Evolutionary conservation across 2,797 vertebrate genomes (phyloP).

Genomic region (Leptatherina wallacei): DNA sequence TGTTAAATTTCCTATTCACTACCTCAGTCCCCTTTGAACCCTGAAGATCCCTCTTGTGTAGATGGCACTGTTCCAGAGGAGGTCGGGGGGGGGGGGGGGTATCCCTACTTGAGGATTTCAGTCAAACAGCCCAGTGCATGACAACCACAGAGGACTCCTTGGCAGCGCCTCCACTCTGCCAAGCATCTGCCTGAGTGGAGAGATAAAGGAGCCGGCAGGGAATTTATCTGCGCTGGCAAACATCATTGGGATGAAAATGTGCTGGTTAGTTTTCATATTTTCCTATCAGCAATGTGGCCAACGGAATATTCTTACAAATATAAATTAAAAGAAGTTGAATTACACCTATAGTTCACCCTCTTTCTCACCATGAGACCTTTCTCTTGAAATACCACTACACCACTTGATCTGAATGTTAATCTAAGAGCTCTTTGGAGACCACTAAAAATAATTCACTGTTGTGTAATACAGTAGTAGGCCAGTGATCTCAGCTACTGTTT

Average conservation of each 20-base stretch:
- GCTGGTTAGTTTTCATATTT: background rate
- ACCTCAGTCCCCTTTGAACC: constrained; percentile 32
- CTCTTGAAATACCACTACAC: constrained; percentile 10
- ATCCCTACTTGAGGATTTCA: constrained; percentile 43
- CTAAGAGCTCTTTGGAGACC: constrained; percentile 6
- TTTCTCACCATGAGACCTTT: background rate
- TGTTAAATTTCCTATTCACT: constrained; percentile 12
- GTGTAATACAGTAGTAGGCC: constrained; percentile 32
- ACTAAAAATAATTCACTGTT: constrained; percentile 53
- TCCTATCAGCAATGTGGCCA: background rate
- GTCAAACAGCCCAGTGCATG: constrained; percentile 60
- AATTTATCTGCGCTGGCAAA: constrained; percentile 32
- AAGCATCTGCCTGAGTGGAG: constrained; percentile 64
- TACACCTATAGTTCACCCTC: background rate
- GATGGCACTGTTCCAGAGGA: constrained; percentile 44
- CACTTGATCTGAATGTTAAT: constrained; percentile 3
- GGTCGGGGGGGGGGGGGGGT: constrained; percentile 13
- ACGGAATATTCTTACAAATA: background rate
- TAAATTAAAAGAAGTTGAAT: background rate
- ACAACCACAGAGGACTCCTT: constrained; percentile 61
- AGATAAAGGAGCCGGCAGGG: constrained; percentile 60
- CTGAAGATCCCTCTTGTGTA: constrained; percentile 30
- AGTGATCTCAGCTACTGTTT: background rate
- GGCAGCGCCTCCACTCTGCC: constrained; percentile 59
- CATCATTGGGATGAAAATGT: constrained; percentile 21